phyloP scores from a whole-genome alignment of 2,888 invertebrate genomes.

The Cephonodes hylas region DNA sequence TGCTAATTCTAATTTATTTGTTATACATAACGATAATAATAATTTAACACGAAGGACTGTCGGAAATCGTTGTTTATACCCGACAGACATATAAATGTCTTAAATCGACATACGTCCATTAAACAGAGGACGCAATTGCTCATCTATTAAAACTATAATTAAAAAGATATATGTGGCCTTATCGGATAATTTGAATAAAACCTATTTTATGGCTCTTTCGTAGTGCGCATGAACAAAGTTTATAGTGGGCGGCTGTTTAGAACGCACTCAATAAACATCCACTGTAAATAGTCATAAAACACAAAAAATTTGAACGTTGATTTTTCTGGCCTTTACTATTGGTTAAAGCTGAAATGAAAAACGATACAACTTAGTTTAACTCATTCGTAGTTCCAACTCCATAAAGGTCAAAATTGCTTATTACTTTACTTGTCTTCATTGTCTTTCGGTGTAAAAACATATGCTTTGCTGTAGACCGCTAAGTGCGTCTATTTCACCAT shows the following conservation, averaged over 20 bases:
- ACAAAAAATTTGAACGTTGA: conserved; percentile 23
- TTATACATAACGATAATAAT: not conserved
- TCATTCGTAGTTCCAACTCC: too few species aligned
- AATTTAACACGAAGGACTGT: not conserved
- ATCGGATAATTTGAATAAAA: conserved; percentile 24
- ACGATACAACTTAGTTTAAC: too few species aligned
- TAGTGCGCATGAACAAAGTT: conserved; percentile 27
- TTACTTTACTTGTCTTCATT: too few species aligned
- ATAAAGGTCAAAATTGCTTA: too few species aligned
- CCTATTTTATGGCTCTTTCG: conserved; percentile 36
- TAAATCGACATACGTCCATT: too few species aligned
- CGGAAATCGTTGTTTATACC: conserved; percentile 7
- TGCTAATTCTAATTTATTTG: too few species aligned
- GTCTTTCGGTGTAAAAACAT: too few species aligned
- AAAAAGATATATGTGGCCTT: conserved; percentile 27
- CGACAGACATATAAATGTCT: conserved; percentile 14
- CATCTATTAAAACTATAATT: conserved; percentile 29
- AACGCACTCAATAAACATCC: conserved; percentile 37
- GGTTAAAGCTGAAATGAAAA: too few species aligned
- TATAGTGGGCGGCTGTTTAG: conserved; percentile 36
- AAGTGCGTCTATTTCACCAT: too few species aligned
- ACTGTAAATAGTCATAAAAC: conserved; percentile 36
- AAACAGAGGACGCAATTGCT: conserved; percentile 32
- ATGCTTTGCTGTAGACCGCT: too few species aligned
- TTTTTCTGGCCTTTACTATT: conserved; percentile 17